Evolutionary conservation across 92 coral and sea anemone genomes (phyloP).

Genomic region (Phenganax subtilis): DNA sequence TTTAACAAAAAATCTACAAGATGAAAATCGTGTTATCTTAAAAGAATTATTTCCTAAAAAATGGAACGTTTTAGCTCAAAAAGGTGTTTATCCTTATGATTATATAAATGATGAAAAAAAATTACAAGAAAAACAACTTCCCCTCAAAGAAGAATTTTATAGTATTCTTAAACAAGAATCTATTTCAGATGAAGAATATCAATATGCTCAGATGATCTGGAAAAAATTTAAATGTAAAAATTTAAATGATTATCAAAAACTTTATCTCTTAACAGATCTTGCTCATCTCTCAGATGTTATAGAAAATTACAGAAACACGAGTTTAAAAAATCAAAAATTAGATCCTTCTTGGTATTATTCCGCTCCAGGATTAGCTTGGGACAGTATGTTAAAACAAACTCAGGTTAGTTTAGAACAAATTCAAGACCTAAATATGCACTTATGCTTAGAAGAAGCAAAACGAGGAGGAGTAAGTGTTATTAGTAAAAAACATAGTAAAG

Average conservation of each 20-base stretch:
- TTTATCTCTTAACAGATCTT: too few species aligned
- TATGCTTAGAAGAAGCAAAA: background rate
- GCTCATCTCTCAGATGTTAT: too few species aligned
- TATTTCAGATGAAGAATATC: conserved; percentile 30
- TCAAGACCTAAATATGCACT: background rate
- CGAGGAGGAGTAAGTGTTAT: conserved; percentile 8
- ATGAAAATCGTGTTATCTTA: background rate
- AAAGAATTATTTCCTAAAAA: background rate
- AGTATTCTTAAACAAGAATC: background rate
- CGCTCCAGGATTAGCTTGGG: conserved; percentile 34
- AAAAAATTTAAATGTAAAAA: background rate
- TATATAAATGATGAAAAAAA: conserved; percentile 12
- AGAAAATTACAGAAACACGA: background rate
- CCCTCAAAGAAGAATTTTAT: conserved; percentile 30
- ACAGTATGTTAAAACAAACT: background rate
- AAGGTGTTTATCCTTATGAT: conserved; percentile 45
- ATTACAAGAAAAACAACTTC: conserved; percentile 10
- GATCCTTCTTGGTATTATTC: conserved; percentile 42
- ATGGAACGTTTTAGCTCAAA: background rate
- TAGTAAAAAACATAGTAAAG: background rate
- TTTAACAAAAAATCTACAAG: background rate
- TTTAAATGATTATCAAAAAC: background rate
- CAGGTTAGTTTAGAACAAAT: background rate
- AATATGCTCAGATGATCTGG: conserved; percentile 35
- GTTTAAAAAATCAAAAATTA: background rate